Percentiles rank a stretch among this genome's conserved stretches.
Evolutionary conservation across 2,888 invertebrate species (phyloP).

Genomic region (Ochropleura leucogaster): DNA sequence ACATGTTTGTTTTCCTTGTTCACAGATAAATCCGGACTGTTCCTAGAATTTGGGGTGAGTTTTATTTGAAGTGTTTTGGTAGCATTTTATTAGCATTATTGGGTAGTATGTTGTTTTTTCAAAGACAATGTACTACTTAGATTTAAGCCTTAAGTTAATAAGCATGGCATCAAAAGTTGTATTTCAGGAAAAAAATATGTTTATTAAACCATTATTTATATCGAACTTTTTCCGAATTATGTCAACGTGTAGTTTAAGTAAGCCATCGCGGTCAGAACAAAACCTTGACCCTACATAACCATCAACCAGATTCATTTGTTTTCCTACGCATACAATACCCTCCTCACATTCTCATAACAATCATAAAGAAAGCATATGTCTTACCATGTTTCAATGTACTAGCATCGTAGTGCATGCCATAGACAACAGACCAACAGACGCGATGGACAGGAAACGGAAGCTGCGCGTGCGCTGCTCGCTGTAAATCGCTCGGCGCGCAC

Average conservation of each 20-base stretch:
- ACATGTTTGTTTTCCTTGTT: constrained; percentile 11
- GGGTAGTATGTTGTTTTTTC: background rate
- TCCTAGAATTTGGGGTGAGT: constrained; percentile 36
- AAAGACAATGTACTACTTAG: background rate
- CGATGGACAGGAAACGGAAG: constrained; percentile 74
- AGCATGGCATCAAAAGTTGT: background rate
- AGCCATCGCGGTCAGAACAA: too few relatives aligned
- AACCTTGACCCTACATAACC: background rate
- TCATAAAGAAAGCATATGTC: constrained; percentile 18
- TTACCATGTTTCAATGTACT: constrained; percentile 40
- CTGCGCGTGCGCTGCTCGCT: constrained; percentile 56
- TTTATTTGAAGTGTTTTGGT: background rate
- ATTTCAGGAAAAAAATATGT: too few relatives aligned
- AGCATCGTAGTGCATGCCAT: constrained; percentile 45
- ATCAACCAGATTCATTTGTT: constrained; percentile 5
- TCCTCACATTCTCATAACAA: constrained; percentile 20
- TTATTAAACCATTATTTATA: too few relatives aligned
- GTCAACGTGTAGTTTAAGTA: too few relatives aligned
- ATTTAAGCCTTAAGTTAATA: background rate
- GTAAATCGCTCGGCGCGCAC: constrained; percentile 83
- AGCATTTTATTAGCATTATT: background rate
- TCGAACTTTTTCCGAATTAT: too few relatives aligned
- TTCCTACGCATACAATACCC: constrained; percentile 1
- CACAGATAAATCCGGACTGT: constrained; percentile 33
- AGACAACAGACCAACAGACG: constrained; percentile 60